Conservation (phyloP, 2,888 invertebrate species). For the Ceramica pisi region DNA sequence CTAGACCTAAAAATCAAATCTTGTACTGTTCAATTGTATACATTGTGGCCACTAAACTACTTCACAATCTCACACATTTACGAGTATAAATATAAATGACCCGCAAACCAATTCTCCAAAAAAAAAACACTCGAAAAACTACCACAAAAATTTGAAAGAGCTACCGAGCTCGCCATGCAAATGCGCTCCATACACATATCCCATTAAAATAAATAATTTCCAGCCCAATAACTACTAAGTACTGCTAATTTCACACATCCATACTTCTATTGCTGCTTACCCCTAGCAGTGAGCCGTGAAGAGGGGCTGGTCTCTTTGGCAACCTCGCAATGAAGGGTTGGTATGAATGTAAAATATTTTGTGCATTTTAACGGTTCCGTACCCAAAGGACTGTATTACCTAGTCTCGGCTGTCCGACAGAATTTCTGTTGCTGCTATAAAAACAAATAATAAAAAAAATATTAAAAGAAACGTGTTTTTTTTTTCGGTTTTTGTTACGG, state of each 20-base stretch:
- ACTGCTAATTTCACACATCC: constrained; percentile 60
- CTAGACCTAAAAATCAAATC: too few relatives aligned
- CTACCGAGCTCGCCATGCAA: constrained; percentile 20
- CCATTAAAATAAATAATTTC: constrained; percentile 49
- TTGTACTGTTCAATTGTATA: too few relatives aligned
- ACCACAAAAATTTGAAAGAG: not conserved
- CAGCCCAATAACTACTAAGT: constrained; percentile 35
- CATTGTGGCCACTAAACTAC: too few relatives aligned
- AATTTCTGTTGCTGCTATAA: too few relatives aligned
- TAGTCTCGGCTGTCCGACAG: too few relatives aligned
- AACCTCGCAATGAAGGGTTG: constrained; percentile 9
- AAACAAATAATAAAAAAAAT: too few relatives aligned
- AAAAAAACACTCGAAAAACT: not conserved
- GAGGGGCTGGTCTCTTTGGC: constrained; percentile 13
- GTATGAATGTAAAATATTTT: constrained; percentile 2
- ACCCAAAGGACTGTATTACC: too few relatives aligned
- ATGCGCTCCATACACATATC: constrained; percentile 29
- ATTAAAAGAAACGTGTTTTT: too few relatives aligned
- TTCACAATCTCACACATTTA: too few relatives aligned
- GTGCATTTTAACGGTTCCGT: not conserved
- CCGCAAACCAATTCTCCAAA: not conserved
- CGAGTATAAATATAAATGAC: not conserved
- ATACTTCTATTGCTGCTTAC: constrained; percentile 41
- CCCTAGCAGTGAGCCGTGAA: constrained; percentile 56
- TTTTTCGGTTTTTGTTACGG: too few relatives aligned